phyloP scores from a whole-genome alignment of 1,140 invertebrate genomes.

The Drosophila athabasca region DNA sequence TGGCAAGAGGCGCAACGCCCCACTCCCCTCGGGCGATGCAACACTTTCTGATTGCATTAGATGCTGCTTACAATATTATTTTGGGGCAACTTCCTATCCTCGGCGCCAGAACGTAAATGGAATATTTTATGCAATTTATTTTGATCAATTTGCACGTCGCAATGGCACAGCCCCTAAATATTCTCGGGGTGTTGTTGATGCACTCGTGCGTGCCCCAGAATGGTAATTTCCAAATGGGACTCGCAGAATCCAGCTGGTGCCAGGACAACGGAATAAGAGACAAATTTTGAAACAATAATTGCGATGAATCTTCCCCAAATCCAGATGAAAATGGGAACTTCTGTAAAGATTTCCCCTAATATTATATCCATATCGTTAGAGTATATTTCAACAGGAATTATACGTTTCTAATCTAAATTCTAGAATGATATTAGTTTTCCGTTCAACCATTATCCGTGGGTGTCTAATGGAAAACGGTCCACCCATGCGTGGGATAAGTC shows the following conservation, averaged over 20 bases:
- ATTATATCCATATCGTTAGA: no score
- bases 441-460: no score
- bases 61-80: conserved; percentile 47
- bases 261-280: not conserved
- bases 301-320: not conserved
- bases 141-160: conserved; percentile 64
- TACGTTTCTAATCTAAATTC: no score
- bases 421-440: no score
- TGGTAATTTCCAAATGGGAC: conserved; percentile 45
- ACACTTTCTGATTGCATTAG: conserved; percentile 77
- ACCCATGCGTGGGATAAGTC: conserved; percentile 48
- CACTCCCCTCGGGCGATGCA: conserved; percentile 60
- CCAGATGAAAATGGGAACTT: no score
- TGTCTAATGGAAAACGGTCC: conserved; percentile 25
- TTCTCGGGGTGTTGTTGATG: conserved; percentile 59
- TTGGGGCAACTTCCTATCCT: conserved; percentile 10
- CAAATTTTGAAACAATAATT: conserved; percentile 14
- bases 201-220: conserved; percentile 66
- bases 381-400: no score
- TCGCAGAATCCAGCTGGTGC: conserved; percentile 5
- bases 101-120: conserved; percentile 68
- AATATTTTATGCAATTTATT: conserved; percentile 82
- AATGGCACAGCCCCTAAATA: conserved; percentile 57
- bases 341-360: no score
- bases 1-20: conserved; percentile 51